Percentiles rank a stretch among this genome's conserved stretches.
These are phyloP conservation scores for Hylaea fasciaria DNA, from an alignment of 2,888 invertebrate species.

Conservation along the genomic window DNA sequence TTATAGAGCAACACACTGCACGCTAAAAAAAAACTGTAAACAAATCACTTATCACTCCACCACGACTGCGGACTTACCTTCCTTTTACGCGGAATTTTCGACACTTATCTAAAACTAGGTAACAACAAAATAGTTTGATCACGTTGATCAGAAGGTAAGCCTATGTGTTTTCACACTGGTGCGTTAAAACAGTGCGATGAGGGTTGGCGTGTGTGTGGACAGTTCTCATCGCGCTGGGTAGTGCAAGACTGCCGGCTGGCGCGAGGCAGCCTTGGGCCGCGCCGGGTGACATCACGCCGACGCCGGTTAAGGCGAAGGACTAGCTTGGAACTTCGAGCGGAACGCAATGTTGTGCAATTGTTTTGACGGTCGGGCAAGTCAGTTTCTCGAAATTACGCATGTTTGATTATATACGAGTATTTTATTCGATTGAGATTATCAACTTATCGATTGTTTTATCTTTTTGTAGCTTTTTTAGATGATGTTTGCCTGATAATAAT, in stretches of 20 bases:
- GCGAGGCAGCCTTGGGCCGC: conserved; percentile 31
- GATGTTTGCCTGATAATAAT: too few species aligned
- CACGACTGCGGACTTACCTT: conserved; percentile 71
- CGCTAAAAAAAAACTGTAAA: conserved; percentile 36
- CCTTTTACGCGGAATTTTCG: conserved; percentile 80
- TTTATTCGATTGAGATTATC: too few species aligned
- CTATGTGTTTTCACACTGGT: conserved; percentile 66
- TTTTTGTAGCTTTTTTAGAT: too few species aligned
- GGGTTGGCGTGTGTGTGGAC: conserved; percentile 52
- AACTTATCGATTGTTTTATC: too few species aligned
- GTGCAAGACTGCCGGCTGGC: conserved; percentile 66
- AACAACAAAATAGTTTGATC: conserved; percentile 37
- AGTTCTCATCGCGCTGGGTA: conserved; percentile 75
- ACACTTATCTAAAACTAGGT: conserved; percentile 52
- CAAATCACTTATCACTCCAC: conserved; percentile 32
- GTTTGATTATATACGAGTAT: too few species aligned
- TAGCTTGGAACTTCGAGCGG: conserved; percentile 1
- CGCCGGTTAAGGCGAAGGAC: conserved; percentile 56
- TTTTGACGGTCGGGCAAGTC: not conserved
- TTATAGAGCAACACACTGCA: not conserved
- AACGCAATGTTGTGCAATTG: conserved; percentile 49
- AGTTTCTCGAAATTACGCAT: not conserved
- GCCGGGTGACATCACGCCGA: conserved; percentile 63
- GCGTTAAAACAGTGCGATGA: conserved; percentile 60
- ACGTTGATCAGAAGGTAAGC: conserved; percentile 53